phyloP scores from a whole-genome alignment of 1,140 invertebrate species.

The Cydia fagiglandana region DNA sequence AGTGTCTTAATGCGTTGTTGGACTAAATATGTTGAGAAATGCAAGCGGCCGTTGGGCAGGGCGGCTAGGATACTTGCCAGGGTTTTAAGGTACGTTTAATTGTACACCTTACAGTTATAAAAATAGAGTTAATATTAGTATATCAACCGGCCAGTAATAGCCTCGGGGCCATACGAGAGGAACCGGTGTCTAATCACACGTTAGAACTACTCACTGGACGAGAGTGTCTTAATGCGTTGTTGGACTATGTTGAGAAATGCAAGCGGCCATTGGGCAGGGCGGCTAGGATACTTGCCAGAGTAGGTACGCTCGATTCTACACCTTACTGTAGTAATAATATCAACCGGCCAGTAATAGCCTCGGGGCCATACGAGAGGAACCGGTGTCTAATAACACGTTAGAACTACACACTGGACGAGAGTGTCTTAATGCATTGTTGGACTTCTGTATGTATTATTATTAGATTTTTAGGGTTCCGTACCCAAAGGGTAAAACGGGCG shows the following conservation, averaged over 20 bases:
- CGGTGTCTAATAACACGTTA: too few relatives aligned
- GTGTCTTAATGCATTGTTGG: too few relatives aligned
- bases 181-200: too few relatives aligned
- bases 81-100: constrained; percentile 60
- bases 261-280: constrained; percentile 67
- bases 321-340: neutral
- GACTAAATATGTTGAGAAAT: constrained; percentile 69
- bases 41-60: constrained; percentile 64
- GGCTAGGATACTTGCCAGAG: constrained; percentile 62
- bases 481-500: too few relatives aligned
- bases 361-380: too few relatives aligned
- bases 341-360: neutral
- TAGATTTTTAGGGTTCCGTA: too few relatives aligned
- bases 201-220: too few relatives aligned
- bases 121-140: neutral
- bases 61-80: constrained; percentile 67
- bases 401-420: too few relatives aligned
- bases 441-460: too few relatives aligned
- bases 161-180: too few relatives aligned
- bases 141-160: neutral
- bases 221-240: too few relatives aligned
- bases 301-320: constrained; percentile 53
- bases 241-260: constrained; percentile 69
- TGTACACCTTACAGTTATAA: neutral
- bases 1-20: too few relatives aligned